Conservation (phyloP, 1,140 invertebrate genomes). For the Lepidostoma basale region DNA sequence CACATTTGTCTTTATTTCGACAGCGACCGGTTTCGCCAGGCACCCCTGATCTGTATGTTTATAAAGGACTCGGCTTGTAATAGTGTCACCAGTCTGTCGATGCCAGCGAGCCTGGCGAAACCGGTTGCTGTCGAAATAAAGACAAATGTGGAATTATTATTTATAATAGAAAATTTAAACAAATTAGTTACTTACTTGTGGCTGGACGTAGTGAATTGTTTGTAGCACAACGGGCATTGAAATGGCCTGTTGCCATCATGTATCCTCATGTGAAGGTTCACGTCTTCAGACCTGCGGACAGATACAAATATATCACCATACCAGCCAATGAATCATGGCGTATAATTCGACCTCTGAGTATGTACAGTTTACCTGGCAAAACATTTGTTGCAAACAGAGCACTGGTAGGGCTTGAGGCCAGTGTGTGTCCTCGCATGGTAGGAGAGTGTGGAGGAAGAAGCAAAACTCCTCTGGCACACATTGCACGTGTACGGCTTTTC, state of each 20-base stretch:
- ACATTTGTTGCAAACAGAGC: constrained; percentile 34
- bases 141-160: too few relatives aligned
- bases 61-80: too few relatives aligned
- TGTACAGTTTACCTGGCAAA: constrained; percentile 38
- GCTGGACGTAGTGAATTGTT: constrained; percentile 41
- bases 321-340: background rate
- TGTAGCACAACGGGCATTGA: constrained; percentile 33
- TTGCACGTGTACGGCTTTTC: constrained; percentile 33
- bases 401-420: constrained; percentile 30
- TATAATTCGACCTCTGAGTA: background rate
- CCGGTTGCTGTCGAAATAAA: too few relatives aligned
- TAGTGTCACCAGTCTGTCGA: too few relatives aligned
- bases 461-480: constrained; percentile 37
- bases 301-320: background rate
- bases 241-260: constrained; percentile 39
- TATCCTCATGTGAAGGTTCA: constrained; percentile 39
- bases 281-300: constrained; percentile 32
- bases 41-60: too few relatives aligned
- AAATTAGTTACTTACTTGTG: constrained; percentile 30
- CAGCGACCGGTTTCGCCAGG: too few relatives aligned
- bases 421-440: constrained; percentile 32
- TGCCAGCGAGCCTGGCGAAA: too few relatives aligned
- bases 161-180: background rate
- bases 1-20: too few relatives aligned
- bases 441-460: constrained; percentile 35